Evolutionary conservation across 2,797 vertebrate genomes (phyloP).

Genomic region (Cryptoblepharus egeriae): DNA sequence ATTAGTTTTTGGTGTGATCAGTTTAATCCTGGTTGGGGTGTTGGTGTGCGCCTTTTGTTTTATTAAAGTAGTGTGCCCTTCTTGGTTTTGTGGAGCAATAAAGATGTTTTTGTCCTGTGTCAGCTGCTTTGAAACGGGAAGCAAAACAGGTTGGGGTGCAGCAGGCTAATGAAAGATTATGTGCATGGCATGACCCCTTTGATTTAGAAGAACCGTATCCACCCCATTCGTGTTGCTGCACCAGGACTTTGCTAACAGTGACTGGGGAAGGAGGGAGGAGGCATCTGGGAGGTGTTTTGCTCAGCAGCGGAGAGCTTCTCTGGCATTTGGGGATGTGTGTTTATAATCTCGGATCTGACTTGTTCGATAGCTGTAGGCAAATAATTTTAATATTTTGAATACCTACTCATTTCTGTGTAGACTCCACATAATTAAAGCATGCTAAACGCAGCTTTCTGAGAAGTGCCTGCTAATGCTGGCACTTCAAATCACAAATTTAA

Average conservation of each 20-base stretch:
- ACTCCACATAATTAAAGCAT: no score
- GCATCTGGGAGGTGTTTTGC: neutral
- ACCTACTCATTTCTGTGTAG: constrained; percentile 51
- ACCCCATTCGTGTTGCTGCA: neutral
- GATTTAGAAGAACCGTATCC: constrained; percentile 6
- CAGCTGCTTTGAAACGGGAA: constrained; percentile 35
- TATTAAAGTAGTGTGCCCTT: neutral
- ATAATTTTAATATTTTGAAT: neutral
- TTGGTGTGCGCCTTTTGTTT: neutral
- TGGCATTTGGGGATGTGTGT: neutral
- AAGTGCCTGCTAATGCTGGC: neutral
- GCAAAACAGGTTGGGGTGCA: constrained; percentile 66
- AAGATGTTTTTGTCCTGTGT: neutral
- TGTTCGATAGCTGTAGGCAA: constrained; percentile 47
- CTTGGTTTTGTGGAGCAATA: neutral
- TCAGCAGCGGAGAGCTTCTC: neutral
- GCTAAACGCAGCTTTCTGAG: neutral
- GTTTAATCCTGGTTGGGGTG: neutral
- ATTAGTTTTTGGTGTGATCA: neutral
- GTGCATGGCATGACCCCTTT: neutral
- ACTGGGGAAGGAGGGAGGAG: neutral
- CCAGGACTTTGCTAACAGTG: neutral
- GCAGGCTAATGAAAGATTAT: neutral
- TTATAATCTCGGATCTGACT: constrained; percentile 40
- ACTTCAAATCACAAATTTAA: neutral